phyloP scores from a whole-genome alignment of 2,113 vertebrate species.

The Seriola quinqueradiata region DNA sequence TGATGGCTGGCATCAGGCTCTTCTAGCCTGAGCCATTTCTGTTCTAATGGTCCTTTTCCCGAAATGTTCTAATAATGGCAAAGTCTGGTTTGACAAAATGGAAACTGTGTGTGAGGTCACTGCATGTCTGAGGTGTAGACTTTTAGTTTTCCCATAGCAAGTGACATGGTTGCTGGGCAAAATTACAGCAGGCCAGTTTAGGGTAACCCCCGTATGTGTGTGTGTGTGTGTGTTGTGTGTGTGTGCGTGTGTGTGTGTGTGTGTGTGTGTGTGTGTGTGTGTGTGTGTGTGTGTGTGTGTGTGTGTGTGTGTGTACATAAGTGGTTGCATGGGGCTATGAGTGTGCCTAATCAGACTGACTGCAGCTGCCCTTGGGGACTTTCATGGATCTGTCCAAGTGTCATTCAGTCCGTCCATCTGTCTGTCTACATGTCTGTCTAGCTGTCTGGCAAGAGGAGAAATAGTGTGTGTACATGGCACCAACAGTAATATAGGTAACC shows the following conservation, averaged over 20 bases:
- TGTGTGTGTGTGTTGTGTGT: neutral
- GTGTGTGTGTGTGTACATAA: slow-evolving; percentile 49
- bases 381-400: slow-evolving; percentile 56
- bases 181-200: slow-evolving; percentile 59
- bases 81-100: slow-evolving; percentile 21
- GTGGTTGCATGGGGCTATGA: slow-evolving; percentile 57
- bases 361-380: slow-evolving; percentile 62
- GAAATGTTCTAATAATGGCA: slow-evolving; percentile 8
- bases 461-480: slow-evolving; percentile 30
- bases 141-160: slow-evolving; percentile 21
- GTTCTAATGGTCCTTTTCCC: slow-evolving; percentile 17
- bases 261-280: neutral
- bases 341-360: slow-evolving; percentile 71
- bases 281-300: slow-evolving; percentile 37
- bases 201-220: neutral
- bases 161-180: slow-evolving; percentile 39
- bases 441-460: slow-evolving; percentile 39
- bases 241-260: slow-evolving; percentile 24
- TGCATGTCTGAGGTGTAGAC: slow-evolving; percentile 11
- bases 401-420: slow-evolving; percentile 65
- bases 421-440: slow-evolving; percentile 38
- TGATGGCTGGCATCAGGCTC: slow-evolving; percentile 19
- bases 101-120: slow-evolving; percentile 31
- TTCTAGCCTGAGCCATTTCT: neutral
- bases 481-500: slow-evolving; percentile 24